Conservation (phyloP, 2,113 vertebrate species). For the Glaucidium brasilianum region DNA sequence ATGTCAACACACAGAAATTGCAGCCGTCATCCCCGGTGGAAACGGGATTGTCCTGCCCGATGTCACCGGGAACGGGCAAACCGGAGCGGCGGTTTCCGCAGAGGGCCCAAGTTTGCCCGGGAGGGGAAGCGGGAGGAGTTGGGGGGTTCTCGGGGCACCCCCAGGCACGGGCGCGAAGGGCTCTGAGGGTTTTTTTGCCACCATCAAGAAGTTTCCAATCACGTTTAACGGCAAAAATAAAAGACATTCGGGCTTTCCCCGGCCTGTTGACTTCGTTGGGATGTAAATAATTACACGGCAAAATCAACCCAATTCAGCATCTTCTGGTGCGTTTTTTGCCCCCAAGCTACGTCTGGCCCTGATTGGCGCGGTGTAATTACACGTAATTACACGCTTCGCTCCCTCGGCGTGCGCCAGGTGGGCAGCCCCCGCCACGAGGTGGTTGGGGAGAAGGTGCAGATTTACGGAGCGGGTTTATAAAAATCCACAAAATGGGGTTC, state of each 20-base stretch:
- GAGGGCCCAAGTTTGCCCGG: not conserved
- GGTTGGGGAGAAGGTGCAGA: not conserved
- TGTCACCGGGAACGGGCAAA: not conserved
- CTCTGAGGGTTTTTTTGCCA: not conserved
- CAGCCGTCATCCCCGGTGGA: not conserved
- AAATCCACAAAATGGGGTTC: not conserved
- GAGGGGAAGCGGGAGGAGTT: not conserved
- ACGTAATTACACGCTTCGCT: not conserved
- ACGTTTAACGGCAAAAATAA: too few relatives aligned
- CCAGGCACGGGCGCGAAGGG: too few relatives aligned
- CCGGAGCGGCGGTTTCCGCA: too few relatives aligned
- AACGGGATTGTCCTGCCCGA: not conserved
- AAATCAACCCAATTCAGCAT: not conserved
- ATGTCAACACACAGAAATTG: too few relatives aligned
- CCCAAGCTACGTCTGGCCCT: not conserved
- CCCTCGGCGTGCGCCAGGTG: not conserved
- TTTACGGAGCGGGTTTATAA: not conserved
- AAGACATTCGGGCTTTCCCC: too few relatives aligned
- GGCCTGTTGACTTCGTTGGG: not conserved
- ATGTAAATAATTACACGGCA: not conserved
- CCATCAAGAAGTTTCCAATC: not conserved
- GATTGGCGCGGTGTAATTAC: not conserved
- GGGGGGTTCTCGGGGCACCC: too few relatives aligned
- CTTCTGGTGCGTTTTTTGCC: not conserved
- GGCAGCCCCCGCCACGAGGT: not conserved